Evolutionary conservation across 64 coral and sea anemone species (phyloP).

Genomic region (Anthopleura sola): DNA sequence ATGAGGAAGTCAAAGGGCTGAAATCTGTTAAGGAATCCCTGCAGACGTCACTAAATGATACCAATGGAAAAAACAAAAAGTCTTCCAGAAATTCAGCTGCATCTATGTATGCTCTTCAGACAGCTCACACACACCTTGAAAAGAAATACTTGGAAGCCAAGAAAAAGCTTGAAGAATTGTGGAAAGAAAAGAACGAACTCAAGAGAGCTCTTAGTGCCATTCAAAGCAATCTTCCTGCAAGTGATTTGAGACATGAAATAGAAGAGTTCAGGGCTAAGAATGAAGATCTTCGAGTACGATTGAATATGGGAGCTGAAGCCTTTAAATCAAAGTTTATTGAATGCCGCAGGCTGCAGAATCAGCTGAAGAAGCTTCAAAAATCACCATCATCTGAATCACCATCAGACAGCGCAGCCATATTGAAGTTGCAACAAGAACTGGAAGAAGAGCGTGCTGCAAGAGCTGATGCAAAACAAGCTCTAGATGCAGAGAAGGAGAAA

Average conservation of each 20-base stretch:
- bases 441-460: background rate
- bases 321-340: conserved; percentile 95
- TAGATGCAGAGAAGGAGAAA: conserved; percentile 21
- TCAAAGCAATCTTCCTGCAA: conserved; percentile 60
- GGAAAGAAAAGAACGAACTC: conserved; percentile 84
- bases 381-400: conserved; percentile 24
- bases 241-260: conserved; percentile 81
- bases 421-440: conserved; percentile 25
- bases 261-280: conserved; percentile 83
- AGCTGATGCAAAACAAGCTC: conserved; percentile 7
- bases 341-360: conserved; percentile 59
- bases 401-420: background rate
- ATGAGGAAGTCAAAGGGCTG: conserved; percentile 50
- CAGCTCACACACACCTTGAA: conserved; percentile 80
- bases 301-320: conserved; percentile 96
- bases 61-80: conserved; percentile 50
- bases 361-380: conserved; percentile 70
- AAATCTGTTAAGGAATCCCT: conserved; percentile 50
- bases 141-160: conserved; percentile 86
- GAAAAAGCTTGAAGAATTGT: conserved; percentile 77
- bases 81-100: conserved; percentile 76
- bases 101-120: conserved; percentile 92
- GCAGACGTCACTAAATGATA: conserved; percentile 59
- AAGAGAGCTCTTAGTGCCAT: conserved; percentile 67
- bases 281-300: conserved; percentile 82